Evolutionary conservation across 2,113 vertebrate genomes (phyloP), one percentile per base, ranked within the genome.

Genomic region (Colius striatus): DNA sequence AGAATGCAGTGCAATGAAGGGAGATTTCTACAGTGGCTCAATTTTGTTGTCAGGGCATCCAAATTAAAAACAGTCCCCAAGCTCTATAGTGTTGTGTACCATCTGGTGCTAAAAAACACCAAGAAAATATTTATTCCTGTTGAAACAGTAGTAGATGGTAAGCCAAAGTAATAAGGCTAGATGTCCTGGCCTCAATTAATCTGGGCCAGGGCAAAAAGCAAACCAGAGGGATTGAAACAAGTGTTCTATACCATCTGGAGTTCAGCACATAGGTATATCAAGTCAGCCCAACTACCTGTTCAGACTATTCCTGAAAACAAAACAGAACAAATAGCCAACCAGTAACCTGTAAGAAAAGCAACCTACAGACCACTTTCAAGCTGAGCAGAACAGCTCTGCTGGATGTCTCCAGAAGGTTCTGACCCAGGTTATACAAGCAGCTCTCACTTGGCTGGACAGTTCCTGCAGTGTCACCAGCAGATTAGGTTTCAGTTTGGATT

Each of bases 21-120:
- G 65, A 72, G 41, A 63, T 26, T 85, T 90, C 61, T 50, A 65
- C 25, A 45, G 27, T 36, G 4, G 8, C 61, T 90, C 68, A 41
- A 77, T 82, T 84, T 11, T 55, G 38, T 63, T 81, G 76, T 77
- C 34, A 80, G 38, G 88, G 53, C 30, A 75, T 50, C 72, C 65
- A 77, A 86, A 92, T 77, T 86, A 93, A 95, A 74, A 93, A 30
- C 43, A 75, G 76, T 13, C 53, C 20, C 68, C 50, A 86, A 81
- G 61, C 50, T 43, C 50, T 53, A 8, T 9, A n/a, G 72, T 26
- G 27, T 48, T 90, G 81, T 34, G 77, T 72, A 74, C 92, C 85
- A 88, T 38, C 41, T 92, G 82, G 60, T 90, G 55, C 72, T 70
- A 81, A 43, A 48, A 71, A 54, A 89, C 70, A 54, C 73, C 48